A percentile compares a stretch with the other conserved stretches of the same genome.
Evolutionary conservation across 2,888 invertebrate genomes (phyloP).

Genomic region (Eurois occulta): DNA sequence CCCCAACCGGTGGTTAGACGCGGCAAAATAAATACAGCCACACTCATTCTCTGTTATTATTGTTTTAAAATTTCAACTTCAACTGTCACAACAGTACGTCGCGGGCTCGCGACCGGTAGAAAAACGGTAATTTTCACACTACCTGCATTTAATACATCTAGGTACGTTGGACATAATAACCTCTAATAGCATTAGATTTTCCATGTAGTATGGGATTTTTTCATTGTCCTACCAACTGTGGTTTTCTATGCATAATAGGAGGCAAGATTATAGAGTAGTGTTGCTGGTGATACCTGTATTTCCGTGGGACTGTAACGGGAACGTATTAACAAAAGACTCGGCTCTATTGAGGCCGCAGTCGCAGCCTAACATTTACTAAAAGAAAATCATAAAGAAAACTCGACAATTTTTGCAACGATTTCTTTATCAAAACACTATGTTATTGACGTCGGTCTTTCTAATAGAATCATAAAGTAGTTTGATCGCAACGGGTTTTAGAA

Average conservation of each 20-base stretch:
- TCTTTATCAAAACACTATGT: slow-evolving; percentile 50
- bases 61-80: slow-evolving; percentile 67
- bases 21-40: slow-evolving; percentile 62
- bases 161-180: slow-evolving; percentile 75
- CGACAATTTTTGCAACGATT: slow-evolving; percentile 67
- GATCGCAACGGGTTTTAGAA: slow-evolving; percentile 34
- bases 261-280: slow-evolving; percentile 83
- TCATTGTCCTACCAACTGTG: slow-evolving; percentile 82
- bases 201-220: slow-evolving; percentile 83
- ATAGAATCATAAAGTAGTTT: slow-evolving; percentile 49
- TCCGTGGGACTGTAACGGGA: slow-evolving; percentile 84
- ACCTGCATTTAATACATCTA: slow-evolving; percentile 62
- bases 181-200: slow-evolving; percentile 84
- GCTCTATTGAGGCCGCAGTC: slow-evolving; percentile 72
- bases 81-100: slow-evolving; percentile 65
- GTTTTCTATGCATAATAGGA: slow-evolving; percentile 86
- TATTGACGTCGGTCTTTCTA: slow-evolving; percentile 34
- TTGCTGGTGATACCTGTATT: slow-evolving; percentile 81
- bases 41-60: slow-evolving; percentile 57
- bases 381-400: slow-evolving; percentile 80
- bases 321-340: slow-evolving; percentile 82
- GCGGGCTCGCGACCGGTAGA: slow-evolving; percentile 53
- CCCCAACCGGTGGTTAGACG: slow-evolving; percentile 41
- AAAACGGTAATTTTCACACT: slow-evolving; percentile 77
- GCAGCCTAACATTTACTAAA: slow-evolving; percentile 76